phyloP scores from a whole-genome alignment of 2,888 invertebrate genomes.

The Abrostola tripartita region DNA sequence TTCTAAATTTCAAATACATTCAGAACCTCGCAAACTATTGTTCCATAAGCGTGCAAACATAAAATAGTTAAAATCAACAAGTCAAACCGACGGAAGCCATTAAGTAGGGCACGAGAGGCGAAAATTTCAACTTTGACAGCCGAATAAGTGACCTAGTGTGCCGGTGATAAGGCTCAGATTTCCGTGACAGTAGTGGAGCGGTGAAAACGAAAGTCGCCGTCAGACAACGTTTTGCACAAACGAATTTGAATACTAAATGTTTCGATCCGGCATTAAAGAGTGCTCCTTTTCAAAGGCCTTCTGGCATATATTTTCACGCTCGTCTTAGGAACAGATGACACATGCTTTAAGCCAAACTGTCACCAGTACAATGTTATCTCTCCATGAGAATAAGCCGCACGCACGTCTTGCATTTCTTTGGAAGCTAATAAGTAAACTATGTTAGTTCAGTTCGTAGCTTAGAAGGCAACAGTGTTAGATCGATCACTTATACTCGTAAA shows the following conservation, averaged over 20 bases:
- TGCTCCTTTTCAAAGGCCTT: conserved; percentile 47
- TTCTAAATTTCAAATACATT: conserved; percentile 50
- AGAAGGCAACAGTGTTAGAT: not conserved
- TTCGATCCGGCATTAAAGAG: conserved; percentile 63
- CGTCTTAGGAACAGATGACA: not conserved
- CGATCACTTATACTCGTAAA: too few species aligned
- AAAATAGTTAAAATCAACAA: conserved; percentile 83
- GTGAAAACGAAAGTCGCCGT: conserved; percentile 85
- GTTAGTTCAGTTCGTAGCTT: not conserved
- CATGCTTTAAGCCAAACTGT: conserved; percentile 6
- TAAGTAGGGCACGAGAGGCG: conserved; percentile 82
- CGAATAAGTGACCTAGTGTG: conserved; percentile 58
- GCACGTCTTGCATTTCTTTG: not conserved
- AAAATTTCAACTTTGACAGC: conserved; percentile 71
- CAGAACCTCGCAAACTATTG: conserved; percentile 57
- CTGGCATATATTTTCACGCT: conserved; percentile 16
- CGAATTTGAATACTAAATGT: conserved; percentile 83
- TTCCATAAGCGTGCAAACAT: conserved; percentile 66
- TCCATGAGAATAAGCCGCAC: not conserved
- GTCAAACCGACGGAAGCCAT: conserved; percentile 77
- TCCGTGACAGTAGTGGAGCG: conserved; percentile 32
- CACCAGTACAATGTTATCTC: not conserved
- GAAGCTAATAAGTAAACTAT: not conserved
- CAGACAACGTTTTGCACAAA: conserved; percentile 81
- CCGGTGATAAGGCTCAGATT: conserved; percentile 60